Base-by-base conservation (phyloP, 2,888 invertebrate genomes). In the Tridacna gigas region DNA sequence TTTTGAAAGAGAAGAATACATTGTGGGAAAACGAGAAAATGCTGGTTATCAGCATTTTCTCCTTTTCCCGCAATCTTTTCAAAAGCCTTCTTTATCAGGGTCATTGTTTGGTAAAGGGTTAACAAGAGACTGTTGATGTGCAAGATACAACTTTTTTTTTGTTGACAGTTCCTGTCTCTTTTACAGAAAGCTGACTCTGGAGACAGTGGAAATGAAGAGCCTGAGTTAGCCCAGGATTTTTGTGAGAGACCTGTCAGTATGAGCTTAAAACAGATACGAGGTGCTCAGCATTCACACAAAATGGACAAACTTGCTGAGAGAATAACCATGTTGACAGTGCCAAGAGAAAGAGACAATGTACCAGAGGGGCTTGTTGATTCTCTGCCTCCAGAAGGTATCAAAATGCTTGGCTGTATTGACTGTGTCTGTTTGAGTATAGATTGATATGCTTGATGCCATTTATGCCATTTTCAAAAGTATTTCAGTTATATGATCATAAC, bases 171-270 rank as follows among this genome's bases (percentile, higher is more conserved):
- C 37, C 37, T 4, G 37, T 37, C 37, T 37, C n/a, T 56, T 5
- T 56, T 20, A 56, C 91, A 96, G 96, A 96, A 96, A 95, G 97
- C 97, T 9, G 98, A 98, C 92, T 98, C 98, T 90, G 97, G 97
- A 89, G 98, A 98, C 94, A 98, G 98, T 0, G 99, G 98, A 0
- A 99, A 98, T 94, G 99, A 99, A 94, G 98, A 99, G 94, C 98
- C 98, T 7, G 93, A 92, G 12, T 92, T 88, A 12, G 93, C 91
- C 0, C 96, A 96, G 61, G 97, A 97, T 93, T 95, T 95, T 80
- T 94, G 93, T 94, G 83, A 77, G 61, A 74, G 75, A 25, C 77
- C 80, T 47, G 79, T 88, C 60, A 81, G 80, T 51, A 75, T 88
- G n/a, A 86, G 88, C 25, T 66, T 82, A 9, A 76, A 73, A 25